Percentiles rank a stretch among this genome's conserved stretches.
These are phyloP conservation scores for Diploscapter pachys DNA, from an alignment of 1,140 invertebrate genomes.

Conservation along the genomic window DNA sequence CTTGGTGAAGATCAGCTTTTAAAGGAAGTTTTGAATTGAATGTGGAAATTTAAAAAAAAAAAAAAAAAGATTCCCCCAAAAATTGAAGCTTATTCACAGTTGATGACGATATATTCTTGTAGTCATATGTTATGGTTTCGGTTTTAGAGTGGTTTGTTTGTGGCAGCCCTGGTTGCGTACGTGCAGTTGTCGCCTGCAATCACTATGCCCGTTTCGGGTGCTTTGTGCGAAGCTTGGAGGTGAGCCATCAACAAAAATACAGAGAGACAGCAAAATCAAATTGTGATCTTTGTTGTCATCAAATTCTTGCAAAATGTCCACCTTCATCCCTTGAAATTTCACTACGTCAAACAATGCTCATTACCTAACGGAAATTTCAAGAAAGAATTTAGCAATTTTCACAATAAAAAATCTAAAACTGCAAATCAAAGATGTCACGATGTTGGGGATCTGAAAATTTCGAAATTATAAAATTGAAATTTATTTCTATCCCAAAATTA, in stretches of 20 bases:
- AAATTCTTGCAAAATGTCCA: neutral
- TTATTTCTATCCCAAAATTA: no score
- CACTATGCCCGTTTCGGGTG: conserved; percentile 51
- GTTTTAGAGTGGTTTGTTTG: conserved; percentile 40
- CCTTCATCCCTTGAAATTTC: neutral
- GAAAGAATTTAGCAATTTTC: no score
- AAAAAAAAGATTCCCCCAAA: neutral
- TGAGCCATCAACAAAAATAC: conserved; percentile 29
- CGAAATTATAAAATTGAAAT: no score
- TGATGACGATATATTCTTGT: no score
- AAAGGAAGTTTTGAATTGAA: neutral
- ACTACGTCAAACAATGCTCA: no score
- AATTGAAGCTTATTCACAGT: no score
- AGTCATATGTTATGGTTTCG: neutral
- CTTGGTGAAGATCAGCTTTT: conserved; percentile 3
- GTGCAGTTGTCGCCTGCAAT: conserved; percentile 47
- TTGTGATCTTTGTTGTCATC: conserved; percentile 32
- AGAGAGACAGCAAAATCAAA: no score
- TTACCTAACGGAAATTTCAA: no score
- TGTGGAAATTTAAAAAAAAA: neutral
- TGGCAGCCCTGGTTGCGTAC: conserved; percentile 45
- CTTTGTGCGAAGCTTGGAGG: conserved; percentile 27
- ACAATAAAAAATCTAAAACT: no score
- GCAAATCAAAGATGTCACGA: no score
- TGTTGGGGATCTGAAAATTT: no score